Evolutionary conservation across 2,888 invertebrate genomes (phyloP), one percentile per base, ranked within the genome.

Genomic region (Pollenia griseotomentosa): DNA sequence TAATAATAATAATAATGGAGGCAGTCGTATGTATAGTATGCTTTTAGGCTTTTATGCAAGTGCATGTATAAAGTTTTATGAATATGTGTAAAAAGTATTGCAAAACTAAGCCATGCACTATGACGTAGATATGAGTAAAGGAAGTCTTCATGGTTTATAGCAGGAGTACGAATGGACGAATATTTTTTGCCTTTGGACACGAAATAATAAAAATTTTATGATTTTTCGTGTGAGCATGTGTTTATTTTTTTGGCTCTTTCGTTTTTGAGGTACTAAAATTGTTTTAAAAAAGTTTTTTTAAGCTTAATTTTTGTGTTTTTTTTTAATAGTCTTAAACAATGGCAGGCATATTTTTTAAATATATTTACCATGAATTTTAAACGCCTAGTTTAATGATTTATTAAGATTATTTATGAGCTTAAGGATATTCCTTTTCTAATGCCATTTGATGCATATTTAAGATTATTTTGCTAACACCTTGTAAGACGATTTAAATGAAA

Each of bases 341-440:
- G 57, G 68, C 7, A 74, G 74, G 73, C 40, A 83, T 71, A 65
- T 59, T 68, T 75, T 51, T 75, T n/a, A 66, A 73, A 82, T 80
- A 68, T 73, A 77, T 73, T 81, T 61, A 44, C 44, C 46, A 81
- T 63, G 73, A 44, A 4, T 68, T 75, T 81, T 68, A 77, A 78
- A 73, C 80, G 80, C 80, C 83, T 59, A 53, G 8, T 75, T 48
- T 71, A 71, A 81, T 84, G 77, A 87, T 84, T 87, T 84, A 87
- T 87, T 48, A 5, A 12, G 61, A 51, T 74, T 84, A 87, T 87
- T 87, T 87, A 84, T 87, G 66, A 48, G 73, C 14, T 84, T 77
- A 51, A 55, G 63, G 73, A 81, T 78, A 78, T 73, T 61, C 66
- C 8, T n/a, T 66, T 78, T 2, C 8, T 78, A 48, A 73, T 57